Percentiles rank a stretch among this genome's conserved stretches.
These are phyloP conservation scores for Sebastiscus tertius DNA, from an alignment of 2,797 vertebrate species.

Conservation along the genomic window DNA sequence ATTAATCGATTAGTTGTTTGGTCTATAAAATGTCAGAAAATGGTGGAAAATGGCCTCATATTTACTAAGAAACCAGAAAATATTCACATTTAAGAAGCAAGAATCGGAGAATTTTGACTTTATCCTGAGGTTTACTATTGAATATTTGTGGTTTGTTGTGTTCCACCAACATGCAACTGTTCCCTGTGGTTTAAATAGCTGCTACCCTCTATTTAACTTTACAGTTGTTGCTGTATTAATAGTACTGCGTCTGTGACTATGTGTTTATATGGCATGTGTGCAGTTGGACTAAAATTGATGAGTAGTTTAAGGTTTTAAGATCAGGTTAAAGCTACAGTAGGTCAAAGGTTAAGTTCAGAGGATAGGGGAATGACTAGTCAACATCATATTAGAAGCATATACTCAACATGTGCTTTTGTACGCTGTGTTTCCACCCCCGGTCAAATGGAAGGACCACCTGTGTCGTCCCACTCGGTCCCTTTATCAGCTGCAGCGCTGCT, in stretches of 20 bases:
- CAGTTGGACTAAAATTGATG: neutral
- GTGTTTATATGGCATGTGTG: neutral
- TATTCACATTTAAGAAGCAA: rapidly evolving
- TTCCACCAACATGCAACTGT: neutral
- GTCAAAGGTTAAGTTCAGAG: neutral
- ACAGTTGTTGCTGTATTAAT: neutral
- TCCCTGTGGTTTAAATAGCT: neutral
- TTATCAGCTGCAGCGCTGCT: conserved; percentile 16
- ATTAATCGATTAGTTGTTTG: rapidly evolving
- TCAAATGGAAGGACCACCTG: conserved; percentile 50
- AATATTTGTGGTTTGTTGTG: neutral
- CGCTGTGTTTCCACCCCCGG: neutral
- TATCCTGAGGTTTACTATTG: neutral
- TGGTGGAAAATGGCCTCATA: rapidly evolving
- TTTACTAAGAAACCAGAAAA: too few relatives aligned
- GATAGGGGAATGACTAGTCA: neutral
- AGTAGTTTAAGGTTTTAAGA: neutral
- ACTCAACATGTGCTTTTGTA: neutral
- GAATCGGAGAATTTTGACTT: too few relatives aligned
- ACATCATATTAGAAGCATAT: neutral
- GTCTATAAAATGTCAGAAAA: rapidly evolving
- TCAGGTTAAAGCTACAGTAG: rapidly evolving
- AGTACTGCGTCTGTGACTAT: neutral
- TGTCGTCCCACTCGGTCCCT: conserved; percentile 17
- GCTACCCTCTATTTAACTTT: neutral